These are phyloP conservation scores for Patella pellucida DNA, from an alignment of 2,888 invertebrate genomes.

Conservation along the genomic window DNA sequence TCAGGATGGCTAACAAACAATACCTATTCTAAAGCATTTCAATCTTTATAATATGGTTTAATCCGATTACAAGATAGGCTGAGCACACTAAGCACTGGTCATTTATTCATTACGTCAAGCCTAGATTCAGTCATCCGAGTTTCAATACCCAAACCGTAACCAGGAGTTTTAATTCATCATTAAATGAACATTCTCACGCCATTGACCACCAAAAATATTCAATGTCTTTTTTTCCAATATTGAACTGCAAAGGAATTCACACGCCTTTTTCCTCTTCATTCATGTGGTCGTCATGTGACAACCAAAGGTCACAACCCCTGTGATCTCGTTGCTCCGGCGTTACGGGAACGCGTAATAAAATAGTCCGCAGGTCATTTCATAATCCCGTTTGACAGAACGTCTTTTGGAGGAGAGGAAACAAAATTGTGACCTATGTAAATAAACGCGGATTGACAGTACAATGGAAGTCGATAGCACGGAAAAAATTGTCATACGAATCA, in stretches of 20 bases:
- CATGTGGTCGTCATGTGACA: not conserved
- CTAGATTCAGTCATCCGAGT: not conserved
- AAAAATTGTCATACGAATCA: not conserved
- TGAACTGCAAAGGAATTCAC: not conserved
- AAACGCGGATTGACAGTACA: conserved; percentile 3
- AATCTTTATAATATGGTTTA: not conserved
- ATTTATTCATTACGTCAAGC: too few relatives aligned
- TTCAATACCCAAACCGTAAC: not conserved
- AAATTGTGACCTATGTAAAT: not conserved
- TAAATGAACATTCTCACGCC: not conserved
- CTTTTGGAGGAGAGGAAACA: not conserved
- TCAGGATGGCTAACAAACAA: too few relatives aligned
- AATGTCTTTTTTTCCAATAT: not conserved
- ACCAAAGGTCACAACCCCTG: not conserved
- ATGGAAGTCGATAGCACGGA: not conserved
- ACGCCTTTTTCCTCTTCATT: not conserved
- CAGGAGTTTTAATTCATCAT: too few relatives aligned
- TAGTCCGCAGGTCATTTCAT: not conserved
- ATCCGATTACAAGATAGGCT: conserved; percentile 7
- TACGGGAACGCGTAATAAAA: not conserved
- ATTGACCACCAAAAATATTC: not conserved
- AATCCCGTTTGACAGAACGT: not conserved
- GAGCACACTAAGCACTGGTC: too few relatives aligned
- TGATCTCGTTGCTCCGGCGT: not conserved
- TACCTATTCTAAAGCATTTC: not conserved